Evolutionary conservation across 1,140 invertebrate genomes (phyloP).

Genomic region (Drosophila nebulosa): DNA sequence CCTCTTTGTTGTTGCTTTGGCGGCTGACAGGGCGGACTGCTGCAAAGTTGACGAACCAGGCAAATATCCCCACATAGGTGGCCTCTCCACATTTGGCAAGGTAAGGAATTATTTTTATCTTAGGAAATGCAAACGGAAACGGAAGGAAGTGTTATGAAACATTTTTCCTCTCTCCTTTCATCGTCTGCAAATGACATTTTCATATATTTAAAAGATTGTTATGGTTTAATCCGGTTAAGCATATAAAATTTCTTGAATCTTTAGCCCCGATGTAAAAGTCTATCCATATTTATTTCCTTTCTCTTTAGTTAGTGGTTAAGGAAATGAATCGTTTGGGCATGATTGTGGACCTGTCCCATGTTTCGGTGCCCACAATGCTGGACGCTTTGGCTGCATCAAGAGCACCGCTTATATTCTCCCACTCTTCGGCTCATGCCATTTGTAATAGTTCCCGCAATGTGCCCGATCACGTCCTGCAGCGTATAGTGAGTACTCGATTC

Average conservation of each 20-base stretch:
- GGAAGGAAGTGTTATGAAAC: neutral
- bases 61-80: constrained; percentile 86
- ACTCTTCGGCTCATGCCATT: constrained; percentile 91
- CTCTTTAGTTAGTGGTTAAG: constrained; percentile 85
- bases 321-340: constrained; percentile 95
- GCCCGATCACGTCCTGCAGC: constrained; percentile 89
- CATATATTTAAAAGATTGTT: too few species aligned
- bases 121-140: neutral
- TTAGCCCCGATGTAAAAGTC: too few species aligned
- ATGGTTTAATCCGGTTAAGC: too few species aligned
- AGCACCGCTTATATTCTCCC: constrained; percentile 94
- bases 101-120: constrained; percentile 80
- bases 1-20: too few species aligned
- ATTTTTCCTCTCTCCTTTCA: too few species aligned
- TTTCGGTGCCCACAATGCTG: constrained; percentile 89
- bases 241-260: too few species aligned
- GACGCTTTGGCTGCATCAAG: constrained; percentile 88
- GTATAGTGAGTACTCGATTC: constrained; percentile 84
- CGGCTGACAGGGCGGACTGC: constrained; percentile 86
- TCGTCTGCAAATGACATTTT: too few species aligned
- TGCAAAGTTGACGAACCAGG: constrained; percentile 86
- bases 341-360: constrained; percentile 94
- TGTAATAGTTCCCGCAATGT: constrained; percentile 93
- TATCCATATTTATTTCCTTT: neutral
- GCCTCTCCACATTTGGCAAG: constrained; percentile 89